These are phyloP conservation scores for Drosophila ficusphila DNA, from an alignment of 1,140 invertebrate species.

Conservation along the genomic window DNA sequence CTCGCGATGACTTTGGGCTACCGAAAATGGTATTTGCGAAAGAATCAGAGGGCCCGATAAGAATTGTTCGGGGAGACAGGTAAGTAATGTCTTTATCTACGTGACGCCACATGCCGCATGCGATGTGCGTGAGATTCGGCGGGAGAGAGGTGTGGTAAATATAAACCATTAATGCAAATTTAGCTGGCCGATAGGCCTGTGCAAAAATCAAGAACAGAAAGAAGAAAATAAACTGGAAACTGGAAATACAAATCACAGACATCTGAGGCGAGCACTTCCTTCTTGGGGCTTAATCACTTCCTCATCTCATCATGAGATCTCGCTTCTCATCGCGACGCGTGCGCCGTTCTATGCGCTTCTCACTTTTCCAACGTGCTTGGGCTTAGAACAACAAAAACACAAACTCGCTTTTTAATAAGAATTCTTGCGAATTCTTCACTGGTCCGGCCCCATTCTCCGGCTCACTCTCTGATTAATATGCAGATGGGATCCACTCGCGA, in stretches of 20 bases:
- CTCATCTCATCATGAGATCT: constrained; percentile 51
- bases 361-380: constrained; percentile 68
- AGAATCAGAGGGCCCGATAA: constrained; percentile 31
- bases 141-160: constrained; percentile 17
- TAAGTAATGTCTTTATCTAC: constrained; percentile 43
- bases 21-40: constrained; percentile 47
- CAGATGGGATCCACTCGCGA: constrained; percentile 40
- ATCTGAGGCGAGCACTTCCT: constrained; percentile 47
- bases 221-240: constrained; percentile 51
- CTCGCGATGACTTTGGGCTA: constrained; percentile 38
- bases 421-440: constrained; percentile 72
- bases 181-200: constrained; percentile 30
- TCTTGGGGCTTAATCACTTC: constrained; percentile 53
- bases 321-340: constrained; percentile 56
- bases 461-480: constrained; percentile 47
- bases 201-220: constrained; percentile 30
- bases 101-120: constrained; percentile 13
- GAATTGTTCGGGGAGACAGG: constrained; percentile 9
- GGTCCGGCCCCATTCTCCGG: constrained; percentile 14
- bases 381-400: constrained; percentile 50
- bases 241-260: constrained; percentile 54
- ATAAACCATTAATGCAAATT: constrained; percentile 40
- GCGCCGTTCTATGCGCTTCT: constrained; percentile 74
- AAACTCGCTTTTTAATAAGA: constrained; percentile 80
- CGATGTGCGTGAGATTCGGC: constrained; percentile 8